Evolutionary conservation across 30 jellyfish, hydroid and myxozoan genomes (phyloP).

Genomic region (Turritopsis rubra): DNA sequence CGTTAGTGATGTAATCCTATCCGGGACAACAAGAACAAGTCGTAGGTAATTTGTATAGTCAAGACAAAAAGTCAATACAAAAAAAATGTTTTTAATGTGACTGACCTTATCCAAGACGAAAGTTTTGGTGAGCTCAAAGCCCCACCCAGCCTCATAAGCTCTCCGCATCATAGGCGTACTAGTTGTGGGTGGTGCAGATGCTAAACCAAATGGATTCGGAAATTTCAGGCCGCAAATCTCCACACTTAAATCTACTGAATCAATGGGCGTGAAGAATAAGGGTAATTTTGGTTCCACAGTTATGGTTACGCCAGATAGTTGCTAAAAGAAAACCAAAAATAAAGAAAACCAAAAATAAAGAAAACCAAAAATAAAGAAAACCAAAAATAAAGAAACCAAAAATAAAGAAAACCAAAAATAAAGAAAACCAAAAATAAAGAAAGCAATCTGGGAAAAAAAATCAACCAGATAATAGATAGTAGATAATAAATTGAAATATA

Average conservation of each 20-base stretch:
- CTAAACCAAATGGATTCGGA: slow-evolving; percentile 90
- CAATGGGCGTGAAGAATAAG: slow-evolving; percentile 75
- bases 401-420: neutral
- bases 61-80: neutral
- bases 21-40: neutral
- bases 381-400: neutral
- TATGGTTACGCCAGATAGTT: slow-evolving; percentile 44
- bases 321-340: slow-evolving; percentile 25
- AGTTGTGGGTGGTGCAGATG: slow-evolving; percentile 95
- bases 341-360: neutral
- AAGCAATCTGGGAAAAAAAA: too few species aligned
- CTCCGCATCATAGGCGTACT: slow-evolving; percentile 88
- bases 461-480: too few species aligned
- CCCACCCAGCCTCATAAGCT: slow-evolving; percentile 94
- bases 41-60: neutral
- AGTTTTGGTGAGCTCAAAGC: slow-evolving; percentile 78
- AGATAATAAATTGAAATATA: too few species aligned
- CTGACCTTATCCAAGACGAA: slow-evolving; percentile 73
- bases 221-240: slow-evolving; percentile 82
- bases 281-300: slow-evolving; percentile 68
- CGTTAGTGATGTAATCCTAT: slow-evolving; percentile 72
- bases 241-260: slow-evolving; percentile 67
- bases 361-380: neutral
- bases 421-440: neutral
- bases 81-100: neutral